A percentile compares a stretch with the other conserved stretches of the same genome.
Conservation (phyloP, 1,140 invertebrate genomes). For the Charaxes varanes region DNA sequence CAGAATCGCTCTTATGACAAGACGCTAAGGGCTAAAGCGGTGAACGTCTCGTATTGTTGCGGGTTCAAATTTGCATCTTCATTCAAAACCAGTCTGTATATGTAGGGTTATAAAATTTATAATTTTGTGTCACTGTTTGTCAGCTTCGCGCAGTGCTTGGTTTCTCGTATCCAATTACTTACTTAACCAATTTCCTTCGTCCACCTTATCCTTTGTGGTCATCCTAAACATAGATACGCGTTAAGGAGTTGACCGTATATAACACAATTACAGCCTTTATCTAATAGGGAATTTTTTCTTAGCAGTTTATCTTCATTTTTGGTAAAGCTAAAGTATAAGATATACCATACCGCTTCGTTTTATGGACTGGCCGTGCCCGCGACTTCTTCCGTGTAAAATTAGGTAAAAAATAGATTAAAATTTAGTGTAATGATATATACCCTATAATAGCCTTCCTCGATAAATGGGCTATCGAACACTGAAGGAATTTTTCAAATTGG, state of each 20-base stretch:
- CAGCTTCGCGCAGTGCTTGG: slow-evolving; percentile 1
- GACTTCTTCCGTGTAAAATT: too few relatives aligned
- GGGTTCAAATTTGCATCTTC: not conserved
- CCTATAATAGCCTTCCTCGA: too few relatives aligned
- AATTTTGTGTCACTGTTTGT: not conserved
- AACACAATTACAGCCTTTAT: too few relatives aligned
- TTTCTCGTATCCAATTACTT: slow-evolving; percentile 24
- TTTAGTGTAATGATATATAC: too few relatives aligned
- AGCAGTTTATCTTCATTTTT: too few relatives aligned
- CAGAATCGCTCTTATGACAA: slow-evolving; percentile 6
- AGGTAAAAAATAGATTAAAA: too few relatives aligned
- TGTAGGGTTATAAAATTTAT: not conserved
- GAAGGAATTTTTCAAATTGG: too few relatives aligned
- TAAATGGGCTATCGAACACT: too few relatives aligned
- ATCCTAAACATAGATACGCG: slow-evolving; percentile 8
- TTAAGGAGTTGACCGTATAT: not conserved
- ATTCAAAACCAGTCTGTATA: not conserved
- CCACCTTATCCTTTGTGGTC: slow-evolving; percentile 17
- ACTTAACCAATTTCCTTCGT: slow-evolving; percentile 32
- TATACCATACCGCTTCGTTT: too few relatives aligned
- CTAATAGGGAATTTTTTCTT: too few relatives aligned
- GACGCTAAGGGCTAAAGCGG: not conserved
- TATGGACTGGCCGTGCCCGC: too few relatives aligned
- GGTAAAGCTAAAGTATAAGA: too few relatives aligned
- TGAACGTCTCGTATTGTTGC: not conserved